These are phyloP conservation scores for Nezara viridula DNA, from an alignment of 2,888 invertebrate species.

Conservation along the genomic window DNA sequence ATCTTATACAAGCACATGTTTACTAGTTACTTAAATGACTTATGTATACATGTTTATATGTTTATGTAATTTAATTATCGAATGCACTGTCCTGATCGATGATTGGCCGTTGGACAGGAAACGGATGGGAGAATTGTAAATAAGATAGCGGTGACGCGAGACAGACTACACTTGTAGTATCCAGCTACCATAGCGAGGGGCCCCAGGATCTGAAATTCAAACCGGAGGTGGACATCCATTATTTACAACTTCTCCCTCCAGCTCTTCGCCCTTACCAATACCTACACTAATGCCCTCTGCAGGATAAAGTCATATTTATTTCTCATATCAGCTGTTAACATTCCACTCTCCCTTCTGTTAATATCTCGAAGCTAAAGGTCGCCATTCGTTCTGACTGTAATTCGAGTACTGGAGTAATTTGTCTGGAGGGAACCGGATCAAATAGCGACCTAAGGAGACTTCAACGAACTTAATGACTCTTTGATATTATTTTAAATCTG, in stretches of 20 bases:
- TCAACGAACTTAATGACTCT: neutral
- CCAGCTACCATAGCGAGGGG: neutral
- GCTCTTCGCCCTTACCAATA: neutral
- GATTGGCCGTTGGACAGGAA: neutral
- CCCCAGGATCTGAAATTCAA: conserved; percentile 10
- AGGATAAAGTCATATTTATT: conserved; percentile 30
- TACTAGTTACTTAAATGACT: too few relatives aligned
- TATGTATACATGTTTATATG: too few relatives aligned
- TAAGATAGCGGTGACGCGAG: neutral
- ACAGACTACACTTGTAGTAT: conserved; percentile 14
- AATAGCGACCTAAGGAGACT: neutral
- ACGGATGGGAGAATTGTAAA: conserved; percentile 18
- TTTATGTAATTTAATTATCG: conserved; percentile 4
- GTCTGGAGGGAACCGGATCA: neutral
- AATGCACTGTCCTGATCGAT: neutral
- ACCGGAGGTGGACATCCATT: neutral
- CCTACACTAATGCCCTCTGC: neutral
- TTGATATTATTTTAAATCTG: too few relatives aligned
- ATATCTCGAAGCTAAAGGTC: conserved; percentile 4
- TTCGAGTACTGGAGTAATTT: neutral
- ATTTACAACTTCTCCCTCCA: neutral
- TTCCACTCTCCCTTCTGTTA: neutral
- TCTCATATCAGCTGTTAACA: neutral
- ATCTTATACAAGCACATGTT: too few relatives aligned
- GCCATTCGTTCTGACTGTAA: neutral